Evolutionary conservation across 2,113 vertebrate genomes (phyloP).

Genomic region (Tor tambroides): DNA sequence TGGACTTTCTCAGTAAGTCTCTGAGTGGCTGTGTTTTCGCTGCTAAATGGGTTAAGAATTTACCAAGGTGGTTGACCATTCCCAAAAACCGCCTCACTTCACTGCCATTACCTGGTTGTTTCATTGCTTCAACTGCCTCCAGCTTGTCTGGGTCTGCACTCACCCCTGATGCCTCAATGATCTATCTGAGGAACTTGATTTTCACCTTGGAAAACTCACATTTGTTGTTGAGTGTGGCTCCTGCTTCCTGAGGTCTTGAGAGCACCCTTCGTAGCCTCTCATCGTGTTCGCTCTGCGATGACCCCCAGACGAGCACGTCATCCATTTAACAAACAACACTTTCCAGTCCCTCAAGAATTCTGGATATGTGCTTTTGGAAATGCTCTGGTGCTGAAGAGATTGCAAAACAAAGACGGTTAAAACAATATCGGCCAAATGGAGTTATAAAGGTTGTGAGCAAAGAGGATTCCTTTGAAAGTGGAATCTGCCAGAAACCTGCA

Average conservation of each 20-base stretch:
- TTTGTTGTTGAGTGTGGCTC: neutral
- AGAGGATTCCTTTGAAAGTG: neutral
- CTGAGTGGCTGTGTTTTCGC: too few relatives aligned
- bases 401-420: conserved; percentile 39
- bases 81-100: conserved; percentile 40
- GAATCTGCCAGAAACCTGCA: neutral
- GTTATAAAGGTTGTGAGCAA: neutral
- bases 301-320: conserved; percentile 17
- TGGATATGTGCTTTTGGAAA: conserved; percentile 31
- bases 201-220: neutral
- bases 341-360: conserved; percentile 21
- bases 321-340: conserved; percentile 37
- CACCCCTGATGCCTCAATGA: conserved; percentile 36
- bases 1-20: too few relatives aligned
- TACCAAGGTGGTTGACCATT: conserved; percentile 46
- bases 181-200: conserved; percentile 43
- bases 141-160: conserved; percentile 28
- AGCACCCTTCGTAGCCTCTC: too few relatives aligned
- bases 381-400: conserved; percentile 44
- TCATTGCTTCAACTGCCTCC: too few relatives aligned
- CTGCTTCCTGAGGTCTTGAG: too few relatives aligned
- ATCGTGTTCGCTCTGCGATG: neutral
- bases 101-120: conserved; percentile 22
- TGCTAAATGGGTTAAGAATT: conserved; percentile 45
- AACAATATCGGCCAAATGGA: conserved; percentile 5